These are phyloP conservation scores for Ia io DNA, from an alignment of 2,113 vertebrate species.

Conservation along the genomic window DNA sequence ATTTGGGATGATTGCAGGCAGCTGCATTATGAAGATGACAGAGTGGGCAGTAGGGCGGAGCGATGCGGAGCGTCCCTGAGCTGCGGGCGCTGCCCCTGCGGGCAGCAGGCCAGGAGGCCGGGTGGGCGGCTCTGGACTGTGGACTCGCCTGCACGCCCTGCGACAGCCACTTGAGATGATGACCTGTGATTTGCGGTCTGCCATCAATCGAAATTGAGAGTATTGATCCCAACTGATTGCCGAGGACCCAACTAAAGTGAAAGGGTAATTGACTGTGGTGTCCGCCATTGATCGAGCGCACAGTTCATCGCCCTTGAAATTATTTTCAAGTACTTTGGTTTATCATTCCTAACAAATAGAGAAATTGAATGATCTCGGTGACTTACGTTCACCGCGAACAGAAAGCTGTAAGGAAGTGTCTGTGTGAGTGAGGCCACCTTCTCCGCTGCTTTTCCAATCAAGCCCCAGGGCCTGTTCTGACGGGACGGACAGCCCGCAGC, in stretches of 20 bases:
- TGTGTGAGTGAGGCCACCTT: constrained; percentile 56
- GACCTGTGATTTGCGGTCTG: constrained; percentile 67
- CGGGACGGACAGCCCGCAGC: background rate
- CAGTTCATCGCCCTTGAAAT: constrained; percentile 73
- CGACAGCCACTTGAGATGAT: constrained; percentile 30
- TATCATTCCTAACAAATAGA: constrained; percentile 76
- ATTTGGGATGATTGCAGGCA: background rate
- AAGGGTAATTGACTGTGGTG: constrained; percentile 82
- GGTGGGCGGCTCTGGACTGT: too few relatives aligned
- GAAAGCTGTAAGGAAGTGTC: constrained; percentile 72
- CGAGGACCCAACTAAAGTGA: constrained; percentile 80
- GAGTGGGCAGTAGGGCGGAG: fast-evolving
- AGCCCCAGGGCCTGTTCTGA: background rate
- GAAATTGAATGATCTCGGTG: constrained; percentile 73
- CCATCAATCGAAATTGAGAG: constrained; percentile 81
- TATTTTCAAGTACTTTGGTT: constrained; percentile 78
- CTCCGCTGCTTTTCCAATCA: constrained; percentile 32
- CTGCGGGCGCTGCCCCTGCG: fast-evolving
- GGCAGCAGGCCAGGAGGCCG: fast-evolving
- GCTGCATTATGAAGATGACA: background rate
- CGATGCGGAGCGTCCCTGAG: fast-evolving
- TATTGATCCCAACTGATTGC: constrained; percentile 82
- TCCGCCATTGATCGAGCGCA: constrained; percentile 74
- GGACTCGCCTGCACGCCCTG: background rate
- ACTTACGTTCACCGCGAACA: constrained; percentile 61